These are phyloP conservation scores for Drosophila orosa DNA, from an alignment of 1,140 invertebrate genomes.

Conservation along the genomic window DNA sequence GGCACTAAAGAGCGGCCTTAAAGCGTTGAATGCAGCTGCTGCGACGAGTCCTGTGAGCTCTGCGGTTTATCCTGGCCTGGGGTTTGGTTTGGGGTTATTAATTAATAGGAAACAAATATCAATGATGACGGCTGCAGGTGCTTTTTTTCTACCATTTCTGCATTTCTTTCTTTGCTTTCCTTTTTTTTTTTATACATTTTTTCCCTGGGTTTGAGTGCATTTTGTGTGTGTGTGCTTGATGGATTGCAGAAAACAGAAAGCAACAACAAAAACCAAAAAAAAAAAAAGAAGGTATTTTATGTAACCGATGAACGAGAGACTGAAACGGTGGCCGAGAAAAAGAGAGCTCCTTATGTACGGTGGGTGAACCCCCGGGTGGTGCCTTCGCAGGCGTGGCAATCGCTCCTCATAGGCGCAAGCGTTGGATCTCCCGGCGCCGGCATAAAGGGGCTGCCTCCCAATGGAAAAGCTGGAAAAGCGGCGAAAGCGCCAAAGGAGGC, in stretches of 20 bases:
- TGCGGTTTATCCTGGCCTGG: constrained; percentile 12
- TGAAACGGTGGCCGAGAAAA: constrained; percentile 7
- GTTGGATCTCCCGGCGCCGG: constrained; percentile 55
- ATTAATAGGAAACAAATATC: constrained; percentile 68
- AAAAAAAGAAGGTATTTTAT: constrained; percentile 64
- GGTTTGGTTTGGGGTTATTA: constrained; percentile 38
- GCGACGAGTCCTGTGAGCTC: neutral
- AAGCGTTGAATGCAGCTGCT: constrained; percentile 3
- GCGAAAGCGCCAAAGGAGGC: constrained; percentile 46
- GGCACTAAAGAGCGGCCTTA: constrained; percentile 11
- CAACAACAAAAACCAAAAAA: no score
- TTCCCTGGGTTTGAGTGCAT: neutral
- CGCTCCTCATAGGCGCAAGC: constrained; percentile 73
- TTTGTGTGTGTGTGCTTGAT: constrained; percentile 56
- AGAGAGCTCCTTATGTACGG: constrained; percentile 36
- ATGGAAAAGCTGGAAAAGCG: constrained; percentile 55
- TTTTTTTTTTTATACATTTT: constrained; percentile 1
- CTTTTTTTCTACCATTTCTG: neutral
- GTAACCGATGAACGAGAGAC: constrained; percentile 43
- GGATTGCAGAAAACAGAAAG: constrained; percentile 68
- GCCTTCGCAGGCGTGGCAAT: constrained; percentile 56
- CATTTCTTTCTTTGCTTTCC: neutral
- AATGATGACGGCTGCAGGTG: constrained; percentile 48
- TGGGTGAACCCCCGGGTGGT: constrained; percentile 35
- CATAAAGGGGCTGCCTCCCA: constrained; percentile 58